These are phyloP conservation scores for Drosophila suboccidentalis DNA, from an alignment of 2,888 invertebrate genomes.

Conservation along the genomic window DNA sequence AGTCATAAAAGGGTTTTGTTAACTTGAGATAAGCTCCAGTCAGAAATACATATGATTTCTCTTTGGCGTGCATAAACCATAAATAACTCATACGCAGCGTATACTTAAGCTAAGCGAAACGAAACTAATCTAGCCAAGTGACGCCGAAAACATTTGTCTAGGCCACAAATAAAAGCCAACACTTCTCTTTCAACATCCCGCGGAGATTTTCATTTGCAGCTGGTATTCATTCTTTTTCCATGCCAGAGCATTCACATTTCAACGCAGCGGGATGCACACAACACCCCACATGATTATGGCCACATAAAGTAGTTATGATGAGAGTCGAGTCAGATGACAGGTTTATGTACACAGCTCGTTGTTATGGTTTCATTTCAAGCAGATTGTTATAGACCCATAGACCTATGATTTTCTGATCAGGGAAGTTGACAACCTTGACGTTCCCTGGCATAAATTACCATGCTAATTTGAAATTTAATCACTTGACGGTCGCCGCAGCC, in stretches of 20 bases:
- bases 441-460: slow-evolving; percentile 51
- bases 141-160: slow-evolving; percentile 41
- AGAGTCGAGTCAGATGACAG: background rate
- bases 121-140: slow-evolving; percentile 45
- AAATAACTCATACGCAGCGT: slow-evolving; percentile 45
- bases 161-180: slow-evolving; percentile 37
- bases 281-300: slow-evolving; percentile 11
- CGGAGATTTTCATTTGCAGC: slow-evolving; percentile 52
- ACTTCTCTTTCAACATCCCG: slow-evolving; percentile 28
- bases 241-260: slow-evolving; percentile 41
- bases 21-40: slow-evolving; percentile 8
- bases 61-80: slow-evolving; percentile 6
- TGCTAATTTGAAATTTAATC: slow-evolving; percentile 59
- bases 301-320: slow-evolving; percentile 4
- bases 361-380: background rate
- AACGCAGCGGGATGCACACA: slow-evolving; percentile 28
- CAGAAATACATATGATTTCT: slow-evolving; percentile 19
- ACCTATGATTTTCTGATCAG: slow-evolving; percentile 9
- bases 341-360: background rate
- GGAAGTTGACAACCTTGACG: background rate
- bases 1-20: slow-evolving; percentile 4
- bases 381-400: background rate
- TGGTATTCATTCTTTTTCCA: slow-evolving; percentile 26
- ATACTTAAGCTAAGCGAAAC: slow-evolving; percentile 12
- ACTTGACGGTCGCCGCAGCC: slow-evolving; percentile 36